Percentiles rank a stretch among this genome's conserved stretches.
These are phyloP conservation scores for Ips nitidus DNA, from an alignment of 1,140 invertebrate species.

Conservation along the genomic window DNA sequence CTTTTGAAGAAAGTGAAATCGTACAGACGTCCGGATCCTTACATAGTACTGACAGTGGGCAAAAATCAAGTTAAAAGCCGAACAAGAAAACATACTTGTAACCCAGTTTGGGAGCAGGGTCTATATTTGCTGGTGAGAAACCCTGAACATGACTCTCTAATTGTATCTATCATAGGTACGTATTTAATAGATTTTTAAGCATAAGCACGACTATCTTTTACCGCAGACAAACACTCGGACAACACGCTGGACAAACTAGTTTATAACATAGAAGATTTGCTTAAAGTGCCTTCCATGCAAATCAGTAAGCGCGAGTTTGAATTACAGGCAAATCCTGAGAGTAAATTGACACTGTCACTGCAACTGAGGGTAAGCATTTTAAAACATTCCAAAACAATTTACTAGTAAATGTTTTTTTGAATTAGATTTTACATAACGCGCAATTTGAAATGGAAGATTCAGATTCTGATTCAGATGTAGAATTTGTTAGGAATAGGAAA, in stretches of 20 bases:
- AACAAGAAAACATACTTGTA: conserved; percentile 68
- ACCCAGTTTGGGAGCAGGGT: conserved; percentile 73
- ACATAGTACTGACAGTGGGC: conserved; percentile 67
- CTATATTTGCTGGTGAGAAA: conserved; percentile 88
- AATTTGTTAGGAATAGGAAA: background rate
- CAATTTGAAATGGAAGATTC: conserved; percentile 30
- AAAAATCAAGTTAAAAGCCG: conserved; percentile 70
- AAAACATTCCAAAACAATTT: too few relatives aligned
- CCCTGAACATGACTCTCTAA: conserved; percentile 80
- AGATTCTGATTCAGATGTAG: conserved; percentile 34
- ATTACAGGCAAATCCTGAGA: conserved; percentile 60
- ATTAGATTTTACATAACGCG: conserved; percentile 37
- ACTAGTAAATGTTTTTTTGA: too few relatives aligned
- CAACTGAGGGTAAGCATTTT: conserved; percentile 65
- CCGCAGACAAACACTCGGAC: conserved; percentile 40
- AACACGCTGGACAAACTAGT: conserved; percentile 36
- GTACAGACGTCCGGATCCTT: conserved; percentile 74
- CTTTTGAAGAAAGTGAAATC: conserved; percentile 61
- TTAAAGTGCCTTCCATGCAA: conserved; percentile 33
- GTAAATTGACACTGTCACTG: conserved; percentile 75
- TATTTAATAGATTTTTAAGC: conserved; percentile 7
- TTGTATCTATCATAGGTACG: conserved; percentile 58
- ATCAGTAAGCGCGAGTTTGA: conserved; percentile 42
- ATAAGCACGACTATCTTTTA: background rate
- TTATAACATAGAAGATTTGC: conserved; percentile 39